Evolutionary conservation across 2,113 vertebrate species (phyloP).

Genomic region (Tilapia sparmanii): DNA sequence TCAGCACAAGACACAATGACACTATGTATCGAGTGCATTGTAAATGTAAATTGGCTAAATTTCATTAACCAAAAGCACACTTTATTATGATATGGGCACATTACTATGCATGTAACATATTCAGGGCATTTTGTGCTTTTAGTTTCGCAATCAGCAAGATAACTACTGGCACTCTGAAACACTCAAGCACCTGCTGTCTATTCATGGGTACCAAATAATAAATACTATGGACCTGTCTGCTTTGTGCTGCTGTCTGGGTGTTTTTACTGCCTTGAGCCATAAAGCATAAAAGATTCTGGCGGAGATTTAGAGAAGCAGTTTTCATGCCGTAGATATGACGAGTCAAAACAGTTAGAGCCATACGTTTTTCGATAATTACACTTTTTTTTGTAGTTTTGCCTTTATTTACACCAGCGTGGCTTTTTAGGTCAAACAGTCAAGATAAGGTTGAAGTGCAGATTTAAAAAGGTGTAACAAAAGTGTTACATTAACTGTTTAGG

Average conservation of each 20-base stretch:
- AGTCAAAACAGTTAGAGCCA: neutral
- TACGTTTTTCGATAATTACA: neutral
- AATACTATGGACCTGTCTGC: slow-evolving; percentile 55
- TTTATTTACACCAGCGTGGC: neutral
- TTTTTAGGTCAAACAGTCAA: neutral
- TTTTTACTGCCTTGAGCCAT: neutral
- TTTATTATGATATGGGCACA: slow-evolving; percentile 64
- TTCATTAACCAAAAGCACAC: slow-evolving; percentile 63
- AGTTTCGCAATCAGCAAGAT: slow-evolving; percentile 59
- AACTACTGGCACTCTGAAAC: slow-evolving; percentile 60
- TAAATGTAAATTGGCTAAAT: slow-evolving; percentile 43
- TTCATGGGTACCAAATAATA: slow-evolving; percentile 69
- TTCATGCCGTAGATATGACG: neutral
- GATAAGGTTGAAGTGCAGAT: neutral
- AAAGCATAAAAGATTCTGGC: neutral
- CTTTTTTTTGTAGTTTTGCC: neutral
- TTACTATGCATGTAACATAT: slow-evolving; percentile 77
- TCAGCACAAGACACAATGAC: slow-evolving; percentile 52
- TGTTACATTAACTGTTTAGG: neutral
- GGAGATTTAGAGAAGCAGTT: neutral
- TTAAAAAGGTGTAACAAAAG: neutral
- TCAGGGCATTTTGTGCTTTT: slow-evolving; percentile 69
- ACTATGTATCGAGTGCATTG: slow-evolving; percentile 49
- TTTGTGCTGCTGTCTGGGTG: neutral
- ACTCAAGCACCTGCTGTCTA: slow-evolving; percentile 60